Evolutionary conservation across 2,113 vertebrate species (phyloP), one percentile per base, ranked within the genome.

Genomic region (Pelecanoides urinatrix): DNA sequence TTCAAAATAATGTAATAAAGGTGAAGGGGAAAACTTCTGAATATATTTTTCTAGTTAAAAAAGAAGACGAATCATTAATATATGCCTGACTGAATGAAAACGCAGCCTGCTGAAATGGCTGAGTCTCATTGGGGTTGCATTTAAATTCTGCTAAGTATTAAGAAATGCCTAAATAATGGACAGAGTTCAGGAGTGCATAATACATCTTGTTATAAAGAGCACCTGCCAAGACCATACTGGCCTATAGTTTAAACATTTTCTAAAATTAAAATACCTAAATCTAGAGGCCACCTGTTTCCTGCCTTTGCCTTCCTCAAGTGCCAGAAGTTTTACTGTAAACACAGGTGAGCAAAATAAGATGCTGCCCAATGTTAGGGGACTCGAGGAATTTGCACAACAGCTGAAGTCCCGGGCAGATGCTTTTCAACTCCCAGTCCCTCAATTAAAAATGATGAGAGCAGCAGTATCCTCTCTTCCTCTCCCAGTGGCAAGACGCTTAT

Each of bases 201-300:
- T 86, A 74, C 26, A 92, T 96, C 91, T 84, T 92, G 30, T 78
- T 93, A 90, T 34, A 92, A 96, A 93, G 72, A 96, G 55, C 96
- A 96, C 93, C 96, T 96, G 95, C 62, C 1, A 15, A 89, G 75
- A 84, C 52, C 55, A 77, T 44, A 62, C 27, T 45, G 44, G 58
- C 52, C 86, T 84, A 70, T 27, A 89, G 88, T 93, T 96, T 86
- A 94, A 95, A 93, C 73, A 72, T 83, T 76, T 94, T 88, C 68
- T 89, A 42, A 44, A 95, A 77, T 95, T 96, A 96, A 97, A 95
- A 94, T 94, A 72, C 74, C 87, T 88, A 93, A 94, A 89, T 92
- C 47, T 63, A 94, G 73, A 71, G 63, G 34, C 91, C 96, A 96
- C 78, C 86, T 94, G 94, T 92, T 96, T 97, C 92, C 93, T 97